phyloP scores from a whole-genome alignment of 2,113 vertebrate genomes.

The Sclerurus mexicanus region DNA sequence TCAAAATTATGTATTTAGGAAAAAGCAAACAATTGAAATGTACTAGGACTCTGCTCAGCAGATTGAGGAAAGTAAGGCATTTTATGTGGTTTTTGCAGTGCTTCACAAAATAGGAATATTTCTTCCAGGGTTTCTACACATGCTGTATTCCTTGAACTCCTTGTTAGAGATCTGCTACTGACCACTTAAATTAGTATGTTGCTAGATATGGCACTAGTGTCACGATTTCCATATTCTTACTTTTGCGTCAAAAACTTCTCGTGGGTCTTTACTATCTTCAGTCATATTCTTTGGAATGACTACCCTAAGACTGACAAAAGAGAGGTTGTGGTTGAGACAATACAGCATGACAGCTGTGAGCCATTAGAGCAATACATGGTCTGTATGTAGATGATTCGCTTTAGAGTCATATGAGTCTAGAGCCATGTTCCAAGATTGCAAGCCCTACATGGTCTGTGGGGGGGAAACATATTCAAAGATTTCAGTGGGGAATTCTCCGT shows the following conservation, averaged over 20 bases:
- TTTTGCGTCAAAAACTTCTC: not conserved
- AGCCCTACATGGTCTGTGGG: rapidly evolving
- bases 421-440: not conserved
- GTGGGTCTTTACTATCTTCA: not conserved
- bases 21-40: not conserved
- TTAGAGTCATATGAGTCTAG: not conserved
- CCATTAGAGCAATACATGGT: not conserved
- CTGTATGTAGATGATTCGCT: not conserved
- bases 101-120: not conserved
- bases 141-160: not conserved
- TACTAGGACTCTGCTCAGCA: not conserved
- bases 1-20: not conserved
- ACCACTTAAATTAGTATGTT: not conserved
- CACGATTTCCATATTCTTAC: not conserved
- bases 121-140: not conserved
- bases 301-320: not conserved
- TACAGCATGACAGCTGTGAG: not conserved
- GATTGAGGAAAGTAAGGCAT: not conserved
- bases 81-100: not conserved
- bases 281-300: not conserved
- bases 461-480: not conserved
- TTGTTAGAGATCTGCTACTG: not conserved
- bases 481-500: not conserved
- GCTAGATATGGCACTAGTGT: not conserved
- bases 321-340: not conserved